Conservation (phyloP, 2,888 invertebrate genomes). For the Amaurobius ferox region DNA sequence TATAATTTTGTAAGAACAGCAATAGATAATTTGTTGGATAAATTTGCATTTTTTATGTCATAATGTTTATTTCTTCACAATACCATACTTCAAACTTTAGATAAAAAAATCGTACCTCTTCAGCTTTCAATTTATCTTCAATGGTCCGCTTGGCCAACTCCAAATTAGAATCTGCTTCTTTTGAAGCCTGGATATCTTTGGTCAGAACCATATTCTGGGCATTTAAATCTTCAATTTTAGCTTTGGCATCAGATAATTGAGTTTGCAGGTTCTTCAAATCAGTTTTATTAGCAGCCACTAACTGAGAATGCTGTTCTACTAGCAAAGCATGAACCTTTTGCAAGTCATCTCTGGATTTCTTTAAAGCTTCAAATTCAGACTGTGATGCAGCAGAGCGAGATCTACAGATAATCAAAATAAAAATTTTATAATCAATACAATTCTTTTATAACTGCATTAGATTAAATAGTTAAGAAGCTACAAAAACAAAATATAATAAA, state of each 20-base stretch:
- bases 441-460: too few relatives aligned
- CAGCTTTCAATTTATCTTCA: conserved; percentile 37
- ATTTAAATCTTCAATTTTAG: conserved; percentile 76
- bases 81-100: too few relatives aligned
- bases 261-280: conserved; percentile 72
- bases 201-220: conserved; percentile 71
- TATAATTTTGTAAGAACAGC: too few relatives aligned
- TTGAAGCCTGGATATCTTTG: neutral
- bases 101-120: conserved; percentile 28
- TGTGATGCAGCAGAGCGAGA: conserved; percentile 42
- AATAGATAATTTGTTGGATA: too few relatives aligned
- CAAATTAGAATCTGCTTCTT: conserved; percentile 18
- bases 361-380: conserved; percentile 73
- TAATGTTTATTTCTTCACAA: too few relatives aligned
- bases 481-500: neutral
- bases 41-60: too few relatives aligned
- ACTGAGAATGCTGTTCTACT: conserved; percentile 82
- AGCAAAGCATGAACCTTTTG: conserved; percentile 82
- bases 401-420: too few relatives aligned
- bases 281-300: conserved; percentile 53
- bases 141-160: conserved; percentile 19
- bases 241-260: conserved; percentile 79
- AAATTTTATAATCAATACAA: neutral
- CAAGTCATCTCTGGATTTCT: conserved; percentile 79
- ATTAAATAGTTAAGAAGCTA: neutral